Conservation (phyloP, 2,113 vertebrate genomes). For the Dolichallabes microphthalmus region DNA sequence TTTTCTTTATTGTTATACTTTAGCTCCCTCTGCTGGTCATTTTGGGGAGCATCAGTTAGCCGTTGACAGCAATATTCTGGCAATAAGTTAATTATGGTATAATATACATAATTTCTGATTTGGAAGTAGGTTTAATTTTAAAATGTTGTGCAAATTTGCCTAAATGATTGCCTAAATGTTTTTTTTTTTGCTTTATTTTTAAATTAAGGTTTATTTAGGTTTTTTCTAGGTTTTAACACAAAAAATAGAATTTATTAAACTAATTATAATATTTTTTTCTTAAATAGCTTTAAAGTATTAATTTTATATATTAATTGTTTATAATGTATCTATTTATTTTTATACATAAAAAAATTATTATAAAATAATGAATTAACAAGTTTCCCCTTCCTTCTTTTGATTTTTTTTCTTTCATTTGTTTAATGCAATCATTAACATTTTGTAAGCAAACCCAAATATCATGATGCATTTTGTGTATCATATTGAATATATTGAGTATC, state of each 20-base stretch:
- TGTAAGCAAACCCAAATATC: not conserved
- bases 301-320: not conserved
- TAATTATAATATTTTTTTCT: too few relatives aligned
- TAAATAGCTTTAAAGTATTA: not conserved
- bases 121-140: not conserved
- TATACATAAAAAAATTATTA: not conserved
- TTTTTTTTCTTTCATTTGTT: not conserved
- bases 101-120: not conserved
- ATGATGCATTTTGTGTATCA: not conserved
- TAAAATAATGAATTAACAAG: not conserved
- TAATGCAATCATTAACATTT: not conserved
- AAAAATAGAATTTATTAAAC: too few relatives aligned
- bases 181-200: not conserved
- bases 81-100: not conserved
- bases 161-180: not conserved
- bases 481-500: not conserved
- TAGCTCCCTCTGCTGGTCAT: slow-evolving; percentile 3
- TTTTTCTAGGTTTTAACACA: too few relatives aligned
- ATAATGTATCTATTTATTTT: not conserved
- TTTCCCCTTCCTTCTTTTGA: not conserved
- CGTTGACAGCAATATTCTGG: not conserved
- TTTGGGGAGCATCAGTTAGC: not conserved
- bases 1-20: not conserved
- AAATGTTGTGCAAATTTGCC: not conserved
- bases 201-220: too few relatives aligned